These are phyloP conservation scores for Rosalia funebris DNA, from an alignment of 2,888 invertebrate species.

Conservation along the genomic window DNA sequence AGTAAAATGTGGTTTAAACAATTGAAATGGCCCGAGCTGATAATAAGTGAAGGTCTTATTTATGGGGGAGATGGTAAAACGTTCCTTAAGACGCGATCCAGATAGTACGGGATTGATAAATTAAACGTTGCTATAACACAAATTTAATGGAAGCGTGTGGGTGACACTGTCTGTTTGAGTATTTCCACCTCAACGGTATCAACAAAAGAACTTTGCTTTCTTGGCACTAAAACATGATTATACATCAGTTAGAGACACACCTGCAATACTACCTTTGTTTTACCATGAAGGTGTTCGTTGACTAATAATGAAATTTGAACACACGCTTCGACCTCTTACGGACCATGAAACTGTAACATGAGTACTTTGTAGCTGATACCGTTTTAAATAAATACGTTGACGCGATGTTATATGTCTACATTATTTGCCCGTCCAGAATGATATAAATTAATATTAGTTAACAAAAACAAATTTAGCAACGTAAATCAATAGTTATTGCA, in stretches of 20 bases:
- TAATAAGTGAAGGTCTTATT: conserved; percentile 43
- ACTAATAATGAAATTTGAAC: neutral
- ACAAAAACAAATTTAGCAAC: too few relatives aligned
- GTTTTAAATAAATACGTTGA: too few relatives aligned
- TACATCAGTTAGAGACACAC: conserved; percentile 40
- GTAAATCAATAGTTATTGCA: too few relatives aligned
- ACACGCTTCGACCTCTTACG: neutral
- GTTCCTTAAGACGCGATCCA: conserved; percentile 43
- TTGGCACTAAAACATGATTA: conserved; percentile 40
- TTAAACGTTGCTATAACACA: conserved; percentile 48
- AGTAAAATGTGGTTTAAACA: conserved; percentile 42
- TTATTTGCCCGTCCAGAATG: too few relatives aligned
- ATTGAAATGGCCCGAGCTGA: conserved; percentile 41
- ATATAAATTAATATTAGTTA: too few relatives aligned
- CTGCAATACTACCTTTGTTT: conserved; percentile 35
- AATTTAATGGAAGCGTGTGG: conserved; percentile 47
- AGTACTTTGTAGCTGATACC: neutral
- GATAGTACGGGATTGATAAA: conserved; percentile 49
- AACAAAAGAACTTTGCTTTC: conserved; percentile 33
- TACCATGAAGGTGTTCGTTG: neutral
- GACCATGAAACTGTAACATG: neutral
- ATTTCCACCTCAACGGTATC: conserved; percentile 37
- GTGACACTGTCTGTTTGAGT: conserved; percentile 37
- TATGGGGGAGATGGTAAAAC: conserved; percentile 44
- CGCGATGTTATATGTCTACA: too few relatives aligned